A percentile compares a stretch with the other conserved stretches of the same genome.
Conservation (phyloP, 2,888 invertebrate species). For the Drosophila melanosoma region DNA sequence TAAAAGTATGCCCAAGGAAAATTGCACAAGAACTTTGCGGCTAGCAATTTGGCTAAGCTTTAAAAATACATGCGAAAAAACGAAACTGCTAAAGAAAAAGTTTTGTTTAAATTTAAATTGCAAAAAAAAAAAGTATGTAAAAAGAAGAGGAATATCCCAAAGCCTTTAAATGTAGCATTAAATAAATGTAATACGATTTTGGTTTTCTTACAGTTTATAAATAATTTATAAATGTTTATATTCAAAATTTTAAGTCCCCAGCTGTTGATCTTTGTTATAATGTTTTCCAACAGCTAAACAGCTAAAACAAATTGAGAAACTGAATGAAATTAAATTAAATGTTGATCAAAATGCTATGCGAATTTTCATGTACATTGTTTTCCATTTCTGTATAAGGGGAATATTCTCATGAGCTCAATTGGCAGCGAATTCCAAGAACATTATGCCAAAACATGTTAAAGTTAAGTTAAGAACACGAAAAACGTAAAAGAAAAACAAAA, state of each 20-base stretch:
- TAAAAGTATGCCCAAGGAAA: not conserved
- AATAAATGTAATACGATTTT: too few species aligned
- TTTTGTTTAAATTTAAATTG: not conserved
- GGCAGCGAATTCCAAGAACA: conserved; percentile 1
- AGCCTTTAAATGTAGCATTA: too few species aligned
- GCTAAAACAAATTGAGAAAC: not conserved
- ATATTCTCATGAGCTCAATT: not conserved
- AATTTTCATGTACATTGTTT: not conserved
- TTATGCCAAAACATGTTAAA: not conserved
- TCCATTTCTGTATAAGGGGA: not conserved
- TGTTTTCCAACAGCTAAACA: not conserved
- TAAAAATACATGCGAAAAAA: not conserved
- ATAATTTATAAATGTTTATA: too few species aligned
- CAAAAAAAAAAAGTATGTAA: not conserved
- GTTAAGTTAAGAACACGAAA: not conserved
- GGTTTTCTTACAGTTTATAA: too few species aligned
- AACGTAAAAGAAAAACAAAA: conserved; percentile 1
- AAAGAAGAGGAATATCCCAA: not conserved
- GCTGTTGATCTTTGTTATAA: too few species aligned
- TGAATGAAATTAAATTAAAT: not conserved
- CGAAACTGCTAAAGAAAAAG: not conserved
- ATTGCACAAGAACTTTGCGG: not conserved
- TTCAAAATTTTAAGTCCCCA: too few species aligned
- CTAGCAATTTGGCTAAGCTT: not conserved
- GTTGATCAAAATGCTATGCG: not conserved